Conservation (phyloP, 1,140 invertebrate genomes). For the Cydia fagiglandana region DNA sequence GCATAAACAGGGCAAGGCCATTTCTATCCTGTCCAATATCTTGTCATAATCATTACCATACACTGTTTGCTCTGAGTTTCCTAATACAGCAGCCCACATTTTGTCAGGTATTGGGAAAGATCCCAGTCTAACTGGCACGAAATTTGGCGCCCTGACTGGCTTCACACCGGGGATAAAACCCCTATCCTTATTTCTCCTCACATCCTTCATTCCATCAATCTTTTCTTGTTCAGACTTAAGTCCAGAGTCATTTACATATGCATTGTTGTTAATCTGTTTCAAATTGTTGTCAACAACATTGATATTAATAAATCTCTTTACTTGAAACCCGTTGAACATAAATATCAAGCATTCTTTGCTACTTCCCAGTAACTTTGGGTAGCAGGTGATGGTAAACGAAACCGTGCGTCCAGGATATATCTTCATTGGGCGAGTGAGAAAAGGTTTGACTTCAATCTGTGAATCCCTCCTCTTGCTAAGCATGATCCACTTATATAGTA, state of each 20-base stretch:
- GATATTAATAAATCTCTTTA: constrained; percentile 64
- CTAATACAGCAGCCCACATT: constrained; percentile 76
- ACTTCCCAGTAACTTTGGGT: constrained; percentile 68
- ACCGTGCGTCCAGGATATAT: constrained; percentile 55
- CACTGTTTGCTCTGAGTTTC: constrained; percentile 62
- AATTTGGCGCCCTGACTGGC: constrained; percentile 78
- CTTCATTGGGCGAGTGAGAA: constrained; percentile 53
- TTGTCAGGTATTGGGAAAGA: constrained; percentile 81
- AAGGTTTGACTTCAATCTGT: constrained; percentile 58
- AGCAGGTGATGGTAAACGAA: constrained; percentile 56
- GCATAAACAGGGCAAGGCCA: constrained; percentile 74
- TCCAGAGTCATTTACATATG: not conserved
- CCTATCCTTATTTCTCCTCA: constrained; percentile 54
- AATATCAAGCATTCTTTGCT: constrained; percentile 63
- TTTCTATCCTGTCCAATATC: constrained; percentile 62
- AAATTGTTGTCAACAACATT: constrained; percentile 51
- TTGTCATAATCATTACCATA: constrained; percentile 53
- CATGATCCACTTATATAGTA: constrained; percentile 67
- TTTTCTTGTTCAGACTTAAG: constrained; percentile 41
- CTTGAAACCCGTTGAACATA: constrained; percentile 65
- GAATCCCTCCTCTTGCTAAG: constrained; percentile 62
- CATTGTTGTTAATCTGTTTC: constrained; percentile 39
- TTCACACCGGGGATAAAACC: constrained; percentile 80
- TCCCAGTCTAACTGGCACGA: constrained; percentile 77
- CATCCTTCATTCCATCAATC: constrained; percentile 51